Base-by-base conservation (phyloP, 2,797 vertebrate genomes). In the Gadopsis bispinosus region DNA sequence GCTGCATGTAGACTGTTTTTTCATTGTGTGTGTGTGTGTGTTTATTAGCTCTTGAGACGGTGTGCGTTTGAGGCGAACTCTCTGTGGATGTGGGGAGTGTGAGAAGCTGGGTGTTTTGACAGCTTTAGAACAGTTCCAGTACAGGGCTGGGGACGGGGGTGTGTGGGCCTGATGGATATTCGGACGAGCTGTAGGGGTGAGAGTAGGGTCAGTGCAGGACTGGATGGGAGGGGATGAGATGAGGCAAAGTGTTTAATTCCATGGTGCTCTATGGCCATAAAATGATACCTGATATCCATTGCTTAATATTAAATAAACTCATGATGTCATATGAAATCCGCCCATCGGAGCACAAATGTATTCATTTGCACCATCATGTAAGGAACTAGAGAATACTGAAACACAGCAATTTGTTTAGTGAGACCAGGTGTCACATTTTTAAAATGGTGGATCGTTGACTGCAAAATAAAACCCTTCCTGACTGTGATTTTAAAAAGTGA, bases 101-200 rank as follows among this genome's bases (percentile, higher is more conserved):
- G 92, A 92, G 93, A 94, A 92, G 89, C 88, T 90, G 87, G 80
- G 77, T 94, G 93, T 94, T 94, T 94, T 92, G 90, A 94, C 93
- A 94, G 93, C 92, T 94, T 94, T 93, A 86, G 88, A 91, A 72
- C 88, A 81, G 90, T 77, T 86, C 85, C 83, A 91, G 89, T 75
- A 78, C 87, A 89, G 79, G 78, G 81, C 69, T 84, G 83, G 83
- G 80, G 79, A 81, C 87, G 85, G 87, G 88, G 87, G 80, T 78
- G 77, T 75, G 77, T 43, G 13, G 83, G 81, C 76, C 84, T 86
- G 85, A 77, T 91, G 86, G 86, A 85, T 83, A 81, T 88, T 87
- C 16, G 55, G 83, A 71, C 50, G 71, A 88, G 72, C 70, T 66
- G 73, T 19, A 62, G 76, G 75, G 87, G 85, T 90, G 86, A 90